phyloP scores from a whole-genome alignment of 2,113 vertebrate genomes.

The Atlantisia rogersi region DNA sequence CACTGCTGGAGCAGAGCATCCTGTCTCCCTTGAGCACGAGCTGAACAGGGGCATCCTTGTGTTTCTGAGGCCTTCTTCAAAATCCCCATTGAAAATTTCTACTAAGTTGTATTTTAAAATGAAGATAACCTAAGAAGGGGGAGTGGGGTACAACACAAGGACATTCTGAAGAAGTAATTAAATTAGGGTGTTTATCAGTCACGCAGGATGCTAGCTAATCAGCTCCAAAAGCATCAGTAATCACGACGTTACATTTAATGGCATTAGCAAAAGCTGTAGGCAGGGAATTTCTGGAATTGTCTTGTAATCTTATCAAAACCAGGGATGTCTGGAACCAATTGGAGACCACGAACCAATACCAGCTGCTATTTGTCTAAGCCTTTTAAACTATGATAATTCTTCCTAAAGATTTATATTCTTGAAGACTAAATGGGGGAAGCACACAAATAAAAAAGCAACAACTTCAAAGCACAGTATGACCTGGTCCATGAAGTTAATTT shows the following conservation, averaged over 20 bases:
- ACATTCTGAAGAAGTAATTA: conserved; percentile 30
- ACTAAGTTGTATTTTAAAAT: background rate
- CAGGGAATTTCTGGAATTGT: conserved; percentile 48
- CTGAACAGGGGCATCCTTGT: background rate
- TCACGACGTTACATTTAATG: conserved; percentile 30
- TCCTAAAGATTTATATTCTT: conserved; percentile 48
- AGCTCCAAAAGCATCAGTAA: background rate
- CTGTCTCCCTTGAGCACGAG: background rate
- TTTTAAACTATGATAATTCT: conserved; percentile 51
- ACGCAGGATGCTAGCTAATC: conserved; percentile 21
- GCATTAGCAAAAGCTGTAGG: conserved; percentile 54
- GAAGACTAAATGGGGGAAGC: conserved; percentile 20
- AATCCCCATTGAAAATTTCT: background rate
- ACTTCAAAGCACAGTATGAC: conserved; percentile 11
- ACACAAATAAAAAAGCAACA: conserved; percentile 40
- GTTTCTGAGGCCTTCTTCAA: background rate
- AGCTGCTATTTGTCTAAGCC: conserved; percentile 45
- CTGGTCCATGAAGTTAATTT: conserved; percentile 50
- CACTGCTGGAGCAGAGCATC: background rate
- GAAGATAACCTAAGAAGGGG: background rate
- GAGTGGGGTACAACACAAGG: background rate
- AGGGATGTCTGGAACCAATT: conserved; percentile 66
- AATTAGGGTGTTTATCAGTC: conserved; percentile 19
- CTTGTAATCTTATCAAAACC: conserved; percentile 55
- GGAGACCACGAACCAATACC: conserved; percentile 39